phyloP scores from a whole-genome alignment of 35 echinoderm and acorn worm species.

The Amphiura filiformis region DNA sequence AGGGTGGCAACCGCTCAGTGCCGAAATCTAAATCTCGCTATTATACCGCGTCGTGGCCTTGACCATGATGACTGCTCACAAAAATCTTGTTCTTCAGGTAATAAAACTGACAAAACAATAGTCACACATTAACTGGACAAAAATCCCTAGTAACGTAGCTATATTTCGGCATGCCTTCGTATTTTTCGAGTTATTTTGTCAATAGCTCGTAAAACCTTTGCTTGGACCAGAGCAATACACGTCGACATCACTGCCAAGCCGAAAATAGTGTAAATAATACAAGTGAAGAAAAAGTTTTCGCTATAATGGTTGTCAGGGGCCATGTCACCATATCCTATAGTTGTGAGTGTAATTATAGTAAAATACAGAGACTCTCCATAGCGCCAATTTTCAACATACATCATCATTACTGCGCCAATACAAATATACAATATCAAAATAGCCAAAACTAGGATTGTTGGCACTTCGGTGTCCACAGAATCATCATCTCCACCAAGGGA shows the following conservation, averaged over 20 bases:
- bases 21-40: too few relatives aligned
- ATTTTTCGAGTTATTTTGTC: slow-evolving; percentile 19
- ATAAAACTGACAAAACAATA: too few relatives aligned
- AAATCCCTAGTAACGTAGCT: background rate
- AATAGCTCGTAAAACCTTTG: slow-evolving; percentile 32
- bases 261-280: slow-evolving; percentile 65
- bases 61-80: too few relatives aligned
- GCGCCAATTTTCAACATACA: slow-evolving; percentile 65
- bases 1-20: too few relatives aligned
- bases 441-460: slow-evolving; percentile 54
- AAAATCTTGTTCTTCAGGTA: too few relatives aligned
- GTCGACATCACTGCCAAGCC: slow-evolving; percentile 90
- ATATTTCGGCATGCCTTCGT: background rate
- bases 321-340: slow-evolving; percentile 86
- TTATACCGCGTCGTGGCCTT: too few relatives aligned
- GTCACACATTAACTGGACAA: too few relatives aligned
- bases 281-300: slow-evolving; percentile 48
- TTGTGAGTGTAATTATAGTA: slow-evolving; percentile 86
- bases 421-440: slow-evolving; percentile 71
- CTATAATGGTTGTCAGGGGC: slow-evolving; percentile 74
- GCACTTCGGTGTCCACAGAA: slow-evolving; percentile 33
- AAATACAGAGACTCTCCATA: slow-evolving; percentile 84
- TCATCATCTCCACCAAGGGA: background rate
- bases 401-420: slow-evolving; percentile 57
- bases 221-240: slow-evolving; percentile 78